A percentile compares a stretch with the other conserved stretches of the same genome.
These are phyloP conservation scores for Tortricodes alternella DNA, from an alignment of 2,888 invertebrate species.

Conservation along the genomic window DNA sequence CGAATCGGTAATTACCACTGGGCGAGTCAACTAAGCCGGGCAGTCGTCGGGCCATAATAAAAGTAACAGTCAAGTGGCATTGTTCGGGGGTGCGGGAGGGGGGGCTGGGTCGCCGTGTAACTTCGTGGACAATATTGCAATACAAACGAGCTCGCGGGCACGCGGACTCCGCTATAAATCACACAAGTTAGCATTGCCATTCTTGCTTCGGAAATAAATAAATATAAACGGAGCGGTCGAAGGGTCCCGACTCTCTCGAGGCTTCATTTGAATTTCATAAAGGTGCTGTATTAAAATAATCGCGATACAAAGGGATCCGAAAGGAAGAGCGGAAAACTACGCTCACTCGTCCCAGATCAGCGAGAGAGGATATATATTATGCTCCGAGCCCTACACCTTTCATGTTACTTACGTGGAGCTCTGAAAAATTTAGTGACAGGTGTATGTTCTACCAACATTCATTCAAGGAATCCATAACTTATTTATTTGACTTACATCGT, in stretches of 20 bases:
- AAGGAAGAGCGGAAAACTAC: slow-evolving; percentile 35
- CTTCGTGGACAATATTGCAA: slow-evolving; percentile 60
- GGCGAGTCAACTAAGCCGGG: slow-evolving; percentile 51
- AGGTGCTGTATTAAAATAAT: slow-evolving; percentile 64
- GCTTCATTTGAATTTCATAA: slow-evolving; percentile 69
- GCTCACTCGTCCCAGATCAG: slow-evolving; percentile 30
- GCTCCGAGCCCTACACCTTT: slow-evolving; percentile 18
- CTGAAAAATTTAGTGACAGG: slow-evolving; percentile 7
- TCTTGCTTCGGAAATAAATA: slow-evolving; percentile 66
- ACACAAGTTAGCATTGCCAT: slow-evolving; percentile 62
- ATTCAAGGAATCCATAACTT: background rate
- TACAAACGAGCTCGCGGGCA: slow-evolving; percentile 53
- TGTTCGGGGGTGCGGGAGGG: slow-evolving; percentile 42
- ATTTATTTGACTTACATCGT: slow-evolving; percentile 13
- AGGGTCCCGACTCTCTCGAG: slow-evolving; percentile 43
- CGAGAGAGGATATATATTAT: slow-evolving; percentile 22
- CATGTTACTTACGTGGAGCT: slow-evolving; percentile 6
- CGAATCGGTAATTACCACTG: slow-evolving; percentile 60
- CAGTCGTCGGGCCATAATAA: slow-evolving; percentile 60
- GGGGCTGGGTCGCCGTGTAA: slow-evolving; percentile 45
- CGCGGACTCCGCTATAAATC: slow-evolving; percentile 59
- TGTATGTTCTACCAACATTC: slow-evolving; percentile 9
- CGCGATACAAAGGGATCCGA: slow-evolving; percentile 42
- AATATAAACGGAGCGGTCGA: slow-evolving; percentile 47
- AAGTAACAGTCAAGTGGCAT: slow-evolving; percentile 49